Percentiles rank a stretch among this genome's conserved stretches.
Evolutionary conservation across 2,888 invertebrate species (phyloP).

Genomic region (Pegoplata infirma): DNA sequence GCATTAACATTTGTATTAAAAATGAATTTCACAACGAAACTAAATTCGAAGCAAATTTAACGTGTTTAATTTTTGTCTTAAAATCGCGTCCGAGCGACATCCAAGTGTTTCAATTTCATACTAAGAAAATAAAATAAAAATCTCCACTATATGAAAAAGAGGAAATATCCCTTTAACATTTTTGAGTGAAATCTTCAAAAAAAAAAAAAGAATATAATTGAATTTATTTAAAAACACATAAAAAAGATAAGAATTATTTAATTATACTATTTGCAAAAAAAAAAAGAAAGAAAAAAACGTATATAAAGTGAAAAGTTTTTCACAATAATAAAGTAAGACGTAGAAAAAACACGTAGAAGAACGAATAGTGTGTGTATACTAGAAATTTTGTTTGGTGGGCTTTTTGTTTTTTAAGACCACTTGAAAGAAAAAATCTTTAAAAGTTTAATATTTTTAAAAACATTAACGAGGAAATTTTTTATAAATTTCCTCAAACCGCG

Average conservation of each 20-base stretch:
- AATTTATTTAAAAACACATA: constrained; percentile 7
- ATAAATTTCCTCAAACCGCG: constrained; percentile 39
- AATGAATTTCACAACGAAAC: constrained; percentile 75
- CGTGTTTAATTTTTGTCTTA: constrained; percentile 46
- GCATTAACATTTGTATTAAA: constrained; percentile 40
- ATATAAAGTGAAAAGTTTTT: constrained; percentile 25
- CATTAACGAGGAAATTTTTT: constrained; percentile 19
- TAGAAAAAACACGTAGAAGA: constrained; percentile 10
- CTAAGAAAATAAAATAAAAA: neutral
- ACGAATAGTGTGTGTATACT: neutral
- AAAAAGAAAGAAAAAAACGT: neutral
- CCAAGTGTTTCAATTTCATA: constrained; percentile 45
- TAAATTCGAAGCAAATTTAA: constrained; percentile 66
- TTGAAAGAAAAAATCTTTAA: constrained; percentile 1
- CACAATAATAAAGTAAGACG: constrained; percentile 1
- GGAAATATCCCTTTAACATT: constrained; percentile 31
- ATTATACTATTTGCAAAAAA: neutral
- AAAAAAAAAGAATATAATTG: constrained; percentile 18
- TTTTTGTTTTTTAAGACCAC: constrained; percentile 20
- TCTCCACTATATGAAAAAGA: neutral
- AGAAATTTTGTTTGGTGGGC: neutral
- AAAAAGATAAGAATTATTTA: constrained; percentile 5
- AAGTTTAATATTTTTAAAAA: neutral
- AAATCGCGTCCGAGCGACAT: constrained; percentile 43
- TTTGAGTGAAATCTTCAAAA: constrained; percentile 16